Base-by-base conservation (phyloP, 2,113 vertebrate species). In the Suricata suricatta region DNA sequence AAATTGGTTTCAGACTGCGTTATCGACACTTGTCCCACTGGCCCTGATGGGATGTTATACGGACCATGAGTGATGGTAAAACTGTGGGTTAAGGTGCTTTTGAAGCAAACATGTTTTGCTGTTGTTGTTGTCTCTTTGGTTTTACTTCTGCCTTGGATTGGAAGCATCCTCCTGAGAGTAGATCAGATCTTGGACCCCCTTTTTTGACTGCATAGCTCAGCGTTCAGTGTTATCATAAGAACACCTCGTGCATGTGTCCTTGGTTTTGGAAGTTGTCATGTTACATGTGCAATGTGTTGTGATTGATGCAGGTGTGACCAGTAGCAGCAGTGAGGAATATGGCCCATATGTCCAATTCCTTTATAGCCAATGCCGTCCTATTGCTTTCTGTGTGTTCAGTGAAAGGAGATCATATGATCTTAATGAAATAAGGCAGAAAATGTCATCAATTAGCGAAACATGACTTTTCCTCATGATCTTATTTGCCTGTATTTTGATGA, bases 201-300 rank as follows among this genome's bases (percentile, higher is more conserved):
- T 12, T 54, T 7, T n/a, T 19, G 66, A 72, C 17, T 60, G 1
- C 4, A 13, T 1, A 94, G 11, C 1, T 64, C 11, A 57, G 25
- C 64, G 9, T 41, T 89, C 35, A 13, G 1, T 50, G 19, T 19
- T 7, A 63, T 71, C 12, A 12, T 47, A 89, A 31, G 47, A 82
- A 85, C 0, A 5, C 0, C 11, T 79, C 3, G 0, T 19, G 10
- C 35, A 0, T 3, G 52, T 33, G 0, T 41, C 10, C 31, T 64
- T 41, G 10, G 50, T 60, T 92, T 72, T 27, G 33, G 11, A 79
- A 23, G 4, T 35, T 68, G 1, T 31, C 41, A 74, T 11, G 1
- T 33, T 57, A n/a, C 79, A 11, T 23, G 13, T 1, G 60, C 1
- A 9, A 38, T 41, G 15, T 33, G 0, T 2, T 14, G 27, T 29